Evolutionary conservation across 2,888 invertebrate species (phyloP).

Genomic region (Eupithecia dodoneata): DNA sequence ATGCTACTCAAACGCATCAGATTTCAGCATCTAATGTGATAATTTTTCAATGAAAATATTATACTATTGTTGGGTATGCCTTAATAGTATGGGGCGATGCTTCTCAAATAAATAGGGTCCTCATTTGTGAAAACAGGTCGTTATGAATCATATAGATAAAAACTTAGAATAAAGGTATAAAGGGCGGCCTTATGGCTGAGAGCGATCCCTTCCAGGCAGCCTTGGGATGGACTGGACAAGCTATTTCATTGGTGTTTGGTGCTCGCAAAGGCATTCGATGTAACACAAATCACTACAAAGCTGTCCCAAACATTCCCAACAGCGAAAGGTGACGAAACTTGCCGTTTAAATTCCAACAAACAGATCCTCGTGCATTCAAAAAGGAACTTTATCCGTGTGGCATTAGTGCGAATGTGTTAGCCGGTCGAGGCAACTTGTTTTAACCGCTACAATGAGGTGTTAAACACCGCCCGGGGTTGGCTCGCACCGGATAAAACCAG

Average conservation of each 20-base stretch:
- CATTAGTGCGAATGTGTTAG: conserved; percentile 16
- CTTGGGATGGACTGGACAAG: too few species aligned
- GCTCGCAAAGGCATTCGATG: background rate
- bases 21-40: background rate
- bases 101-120: too few species aligned
- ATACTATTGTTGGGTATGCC: too few species aligned
- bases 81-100: too few species aligned
- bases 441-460: conserved; percentile 65
- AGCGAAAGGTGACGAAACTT: conserved; percentile 44
- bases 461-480: conserved; percentile 64
- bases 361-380: conserved; percentile 34
- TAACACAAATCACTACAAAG: conserved; percentile 22
- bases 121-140: too few species aligned
- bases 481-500: conserved; percentile 55
- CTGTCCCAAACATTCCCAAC: conserved; percentile 18
- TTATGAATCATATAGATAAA: too few species aligned
- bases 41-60: too few species aligned
- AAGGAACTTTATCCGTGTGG: conserved; percentile 28
- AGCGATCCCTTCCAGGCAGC: too few species aligned
- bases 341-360: conserved; percentile 45
- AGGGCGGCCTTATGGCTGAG: too few species aligned
- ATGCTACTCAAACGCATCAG: background rate
- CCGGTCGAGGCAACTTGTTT: conserved; percentile 48
- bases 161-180: too few species aligned
- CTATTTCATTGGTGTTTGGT: background rate